Evolutionary conservation across 2,797 vertebrate species (phyloP).

Genomic region (Cheirogaleus major): DNA sequence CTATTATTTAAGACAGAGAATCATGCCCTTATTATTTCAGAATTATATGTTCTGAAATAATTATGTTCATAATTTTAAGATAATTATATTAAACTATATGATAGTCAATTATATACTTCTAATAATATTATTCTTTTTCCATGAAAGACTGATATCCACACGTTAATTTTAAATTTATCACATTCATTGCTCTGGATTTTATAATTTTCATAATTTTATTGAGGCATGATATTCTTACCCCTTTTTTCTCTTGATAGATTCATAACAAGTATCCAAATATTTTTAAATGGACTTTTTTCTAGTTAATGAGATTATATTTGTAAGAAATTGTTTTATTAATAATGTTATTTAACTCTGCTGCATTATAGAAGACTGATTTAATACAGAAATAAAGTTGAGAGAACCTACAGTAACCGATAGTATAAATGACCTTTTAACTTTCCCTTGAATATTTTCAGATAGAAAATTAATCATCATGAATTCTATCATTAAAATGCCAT

Average conservation of each 20-base stretch:
- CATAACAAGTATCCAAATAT: not conserved
- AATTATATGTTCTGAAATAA: not conserved
- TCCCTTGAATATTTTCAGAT: constrained; percentile 50
- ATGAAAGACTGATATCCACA: not conserved
- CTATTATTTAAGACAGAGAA: not conserved
- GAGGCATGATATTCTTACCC: not conserved
- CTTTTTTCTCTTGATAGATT: not conserved
- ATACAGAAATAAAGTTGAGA: constrained; percentile 28
- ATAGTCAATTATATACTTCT: not conserved
- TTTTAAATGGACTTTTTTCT: constrained; percentile 1
- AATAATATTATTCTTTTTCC: not conserved
- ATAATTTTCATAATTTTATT: not conserved
- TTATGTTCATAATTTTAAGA: constrained; percentile 12
- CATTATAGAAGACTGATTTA: constrained; percentile 19
- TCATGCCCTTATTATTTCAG: not conserved
- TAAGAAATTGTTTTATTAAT: not conserved
- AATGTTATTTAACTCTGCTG: not conserved
- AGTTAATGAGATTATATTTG: not conserved
- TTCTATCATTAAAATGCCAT: constrained; percentile 66
- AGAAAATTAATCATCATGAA: constrained; percentile 68
- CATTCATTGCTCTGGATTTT: constrained; percentile 10
- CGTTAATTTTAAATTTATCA: not conserved
- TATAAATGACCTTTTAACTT: constrained; percentile 62
- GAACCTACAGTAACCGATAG: not conserved
- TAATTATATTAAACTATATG: not conserved